Conservation (phyloP, 2,797 vertebrate species). For the Mormyrus proboscirostris region DNA sequence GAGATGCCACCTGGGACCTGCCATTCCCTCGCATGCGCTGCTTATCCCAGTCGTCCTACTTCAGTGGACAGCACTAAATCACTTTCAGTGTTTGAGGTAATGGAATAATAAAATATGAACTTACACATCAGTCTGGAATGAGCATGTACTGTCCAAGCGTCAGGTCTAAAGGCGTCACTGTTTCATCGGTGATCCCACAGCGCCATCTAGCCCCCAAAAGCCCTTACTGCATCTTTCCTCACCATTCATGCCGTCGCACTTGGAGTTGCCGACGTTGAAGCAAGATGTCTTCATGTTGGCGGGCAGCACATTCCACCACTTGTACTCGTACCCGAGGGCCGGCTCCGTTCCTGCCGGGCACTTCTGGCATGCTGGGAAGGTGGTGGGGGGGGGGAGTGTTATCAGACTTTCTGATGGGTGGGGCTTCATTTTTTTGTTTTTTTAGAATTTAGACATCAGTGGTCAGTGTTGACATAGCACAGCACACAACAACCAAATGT, state of each 20-base stretch:
- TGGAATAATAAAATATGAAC: neutral
- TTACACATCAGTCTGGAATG: neutral
- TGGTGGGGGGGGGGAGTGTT: neutral
- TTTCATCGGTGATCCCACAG: conserved; percentile 18
- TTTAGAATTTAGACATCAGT: neutral
- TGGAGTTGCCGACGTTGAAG: conserved; percentile 93
- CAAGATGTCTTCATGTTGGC: conserved; percentile 93
- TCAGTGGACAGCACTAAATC: neutral
- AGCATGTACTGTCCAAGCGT: neutral
- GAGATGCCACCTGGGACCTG: neutral
- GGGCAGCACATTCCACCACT: conserved; percentile 96
- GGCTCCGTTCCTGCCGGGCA: conserved; percentile 95
- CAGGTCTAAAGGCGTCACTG: neutral
- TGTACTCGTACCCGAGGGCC: conserved; percentile 81
- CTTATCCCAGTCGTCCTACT: neutral
- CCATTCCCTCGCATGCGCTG: neutral
- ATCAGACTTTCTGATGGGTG: neutral
- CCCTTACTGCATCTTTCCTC: conserved; percentile 40
- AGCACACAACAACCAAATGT: too few species aligned
- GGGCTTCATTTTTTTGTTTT: neutral
- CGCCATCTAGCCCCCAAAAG: conserved; percentile 32
- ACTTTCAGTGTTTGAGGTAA: neutral
- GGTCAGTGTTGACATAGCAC: too few species aligned
- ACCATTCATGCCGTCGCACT: conserved; percentile 94
- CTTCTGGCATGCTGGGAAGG: conserved; percentile 65